Base-by-base conservation (phyloP, 2,888 invertebrate species). In the Drosophila anomelani region DNA sequence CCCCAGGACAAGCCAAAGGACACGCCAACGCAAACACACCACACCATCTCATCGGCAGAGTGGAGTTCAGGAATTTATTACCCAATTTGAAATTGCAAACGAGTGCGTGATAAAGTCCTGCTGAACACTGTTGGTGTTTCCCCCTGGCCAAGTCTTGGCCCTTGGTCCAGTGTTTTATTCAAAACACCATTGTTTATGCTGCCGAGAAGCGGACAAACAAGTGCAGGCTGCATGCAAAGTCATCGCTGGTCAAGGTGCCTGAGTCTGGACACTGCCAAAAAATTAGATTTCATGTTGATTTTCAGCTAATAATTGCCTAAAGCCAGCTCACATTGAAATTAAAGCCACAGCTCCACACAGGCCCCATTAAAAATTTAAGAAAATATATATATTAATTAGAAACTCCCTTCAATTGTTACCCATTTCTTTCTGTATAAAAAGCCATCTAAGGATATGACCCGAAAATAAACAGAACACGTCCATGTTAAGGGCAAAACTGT, bases 51-150 rank as follows among this genome's bases (percentile, higher is more conserved):
- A 38, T 67, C 43, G 67, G 64, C 32, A 51, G 49, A 44, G 51
- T 61, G 67, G 78, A 76, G 88, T 80, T 86, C 69, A 76, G 72
- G 76, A 88, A 88, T 90, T 90, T 90, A 88, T 88, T 82, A 88
- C 88, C 90, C 90, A 88, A 88, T 88, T 89, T 90, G 71, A 89
- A 90, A 90, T 88, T 89, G 87, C 87, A 87, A 90, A 85, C 89
- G 89, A 88, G 85, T 81, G 89, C 86, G 90, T 90, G 79, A 86
- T 90, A 87, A 87, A 85, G 79, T 81, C 73, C 70, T 73, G 74
- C 70, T 72, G 74, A 59, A 68, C 64, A 64, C 59, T 78, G 23
- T 58, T 44, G 49, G 49, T 44, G 23, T 13, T 43, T 15, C 34
- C 51, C 23, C 23, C 60, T 51, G 57, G 53, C 62, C 46, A 34